Percentiles rank a stretch among this genome's conserved stretches.
Conservation (phyloP, 2,113 vertebrate species). For the Rostratula benghalensis region DNA sequence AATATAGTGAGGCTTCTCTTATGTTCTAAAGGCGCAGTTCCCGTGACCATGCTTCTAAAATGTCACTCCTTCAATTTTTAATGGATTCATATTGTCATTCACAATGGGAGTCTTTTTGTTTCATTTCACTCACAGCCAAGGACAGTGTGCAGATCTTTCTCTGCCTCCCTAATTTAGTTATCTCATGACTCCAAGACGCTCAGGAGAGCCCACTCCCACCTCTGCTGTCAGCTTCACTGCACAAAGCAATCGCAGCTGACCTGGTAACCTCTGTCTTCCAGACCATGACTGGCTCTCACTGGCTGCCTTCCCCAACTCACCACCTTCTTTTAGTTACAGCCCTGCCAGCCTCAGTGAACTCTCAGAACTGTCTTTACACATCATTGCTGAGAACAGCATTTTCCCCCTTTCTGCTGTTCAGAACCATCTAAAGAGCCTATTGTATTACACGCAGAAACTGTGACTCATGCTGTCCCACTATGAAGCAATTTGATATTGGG, state of each 20-base stretch:
- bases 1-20: not conserved
- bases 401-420: not conserved
- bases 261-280: not conserved
- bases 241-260: not conserved
- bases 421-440: not conserved
- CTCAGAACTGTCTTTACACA: not conserved
- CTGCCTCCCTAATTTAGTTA: not conserved
- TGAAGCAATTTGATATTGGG: not conserved
- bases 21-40: not conserved
- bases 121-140: not conserved
- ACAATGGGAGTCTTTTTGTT: not conserved
- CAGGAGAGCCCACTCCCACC: not conserved
- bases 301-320: not conserved
- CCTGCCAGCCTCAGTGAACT: not conserved
- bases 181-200: not conserved
- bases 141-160: not conserved
- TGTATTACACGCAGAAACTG: fast-evolving
- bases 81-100: not conserved
- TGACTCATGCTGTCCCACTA: not conserved
- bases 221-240: not conserved
- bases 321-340: not conserved
- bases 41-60: not conserved
- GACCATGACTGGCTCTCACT: not conserved
- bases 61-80: not conserved
- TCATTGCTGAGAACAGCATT: not conserved